Percentiles rank a stretch among this genome's conserved stretches.
Evolutionary conservation across 2,113 vertebrate genomes (phyloP).

Genomic region (Gambusia holbrooki): DNA sequence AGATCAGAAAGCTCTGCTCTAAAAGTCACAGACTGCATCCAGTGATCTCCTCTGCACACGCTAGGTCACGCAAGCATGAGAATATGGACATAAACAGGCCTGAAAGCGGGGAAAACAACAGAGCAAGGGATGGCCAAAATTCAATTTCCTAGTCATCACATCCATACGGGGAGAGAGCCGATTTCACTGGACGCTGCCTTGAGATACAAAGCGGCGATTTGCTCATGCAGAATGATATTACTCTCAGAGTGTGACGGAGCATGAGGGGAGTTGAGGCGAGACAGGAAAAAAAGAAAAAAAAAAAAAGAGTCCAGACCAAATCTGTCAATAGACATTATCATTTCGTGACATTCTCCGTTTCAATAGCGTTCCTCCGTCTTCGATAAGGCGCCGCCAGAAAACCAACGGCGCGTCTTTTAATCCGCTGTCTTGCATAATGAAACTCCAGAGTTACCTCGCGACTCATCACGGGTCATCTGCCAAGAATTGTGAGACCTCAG

Average conservation of each 20-base stretch:
- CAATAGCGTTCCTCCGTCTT: constrained; percentile 17
- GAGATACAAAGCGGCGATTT: constrained; percentile 40
- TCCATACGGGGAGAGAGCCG: constrained; percentile 21
- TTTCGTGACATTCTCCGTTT: constrained; percentile 44
- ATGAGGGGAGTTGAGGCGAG: constrained; percentile 25
- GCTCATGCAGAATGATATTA: constrained; percentile 44
- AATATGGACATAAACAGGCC: constrained; percentile 15
- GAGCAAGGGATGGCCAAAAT: constrained; percentile 20
- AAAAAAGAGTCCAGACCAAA: constrained; percentile 22
- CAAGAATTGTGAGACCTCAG: constrained; percentile 32
- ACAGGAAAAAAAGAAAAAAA: background rate
- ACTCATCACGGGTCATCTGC: constrained; percentile 53
- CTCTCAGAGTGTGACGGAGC: constrained; percentile 45
- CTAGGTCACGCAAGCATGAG: background rate
- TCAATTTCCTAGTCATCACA: constrained; percentile 46
- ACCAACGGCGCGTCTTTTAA: constrained; percentile 39
- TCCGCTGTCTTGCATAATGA: constrained; percentile 43
- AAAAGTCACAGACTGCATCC: constrained; percentile 29
- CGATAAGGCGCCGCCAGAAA: constrained; percentile 25
- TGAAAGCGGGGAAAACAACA: background rate
- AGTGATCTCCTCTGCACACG: constrained; percentile 25
- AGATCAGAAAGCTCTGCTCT: constrained; percentile 28
- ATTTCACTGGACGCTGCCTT: constrained; percentile 29
- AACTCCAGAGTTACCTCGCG: constrained; percentile 47
- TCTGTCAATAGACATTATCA: constrained; percentile 60